These are phyloP conservation scores for Battus philenor DNA, from an alignment of 1,140 invertebrate genomes.

Conservation along the genomic window DNA sequence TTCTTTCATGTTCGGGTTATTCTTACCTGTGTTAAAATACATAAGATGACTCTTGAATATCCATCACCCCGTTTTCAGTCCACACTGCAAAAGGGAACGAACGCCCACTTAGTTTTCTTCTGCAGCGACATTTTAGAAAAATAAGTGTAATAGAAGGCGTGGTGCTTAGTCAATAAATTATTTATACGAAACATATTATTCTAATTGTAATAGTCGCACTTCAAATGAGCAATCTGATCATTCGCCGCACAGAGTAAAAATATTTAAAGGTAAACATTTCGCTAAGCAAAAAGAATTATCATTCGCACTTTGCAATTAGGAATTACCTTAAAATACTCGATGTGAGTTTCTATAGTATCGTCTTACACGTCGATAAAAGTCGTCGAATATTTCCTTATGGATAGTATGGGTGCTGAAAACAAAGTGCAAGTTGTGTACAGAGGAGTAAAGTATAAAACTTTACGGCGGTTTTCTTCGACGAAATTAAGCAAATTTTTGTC, in stretches of 20 bases:
- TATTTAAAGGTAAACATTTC: not conserved
- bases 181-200: too few species aligned
- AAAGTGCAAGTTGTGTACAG: too few species aligned
- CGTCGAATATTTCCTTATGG: not conserved
- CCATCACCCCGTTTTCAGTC: not conserved
- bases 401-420: not conserved
- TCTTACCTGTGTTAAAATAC: not conserved
- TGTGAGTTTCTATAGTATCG: not conserved
- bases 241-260: not conserved
- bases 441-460: too few species aligned
- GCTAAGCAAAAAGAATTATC: not conserved
- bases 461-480: too few species aligned
- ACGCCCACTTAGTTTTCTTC: slow-evolving; percentile 10
- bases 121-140: too few species aligned
- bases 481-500: too few species aligned
- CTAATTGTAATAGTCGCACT: too few species aligned
- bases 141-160: too few species aligned
- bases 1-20: not conserved
- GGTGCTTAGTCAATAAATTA: too few species aligned
- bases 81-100: slow-evolving; percentile 9
- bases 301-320: not conserved
- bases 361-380: not conserved
- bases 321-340: slow-evolving; percentile 2
- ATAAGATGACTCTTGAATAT: slow-evolving; percentile 1
- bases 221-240: not conserved